phyloP scores from a whole-genome alignment of 2,113 vertebrate genomes.

The Perognathus longimembris region DNA sequence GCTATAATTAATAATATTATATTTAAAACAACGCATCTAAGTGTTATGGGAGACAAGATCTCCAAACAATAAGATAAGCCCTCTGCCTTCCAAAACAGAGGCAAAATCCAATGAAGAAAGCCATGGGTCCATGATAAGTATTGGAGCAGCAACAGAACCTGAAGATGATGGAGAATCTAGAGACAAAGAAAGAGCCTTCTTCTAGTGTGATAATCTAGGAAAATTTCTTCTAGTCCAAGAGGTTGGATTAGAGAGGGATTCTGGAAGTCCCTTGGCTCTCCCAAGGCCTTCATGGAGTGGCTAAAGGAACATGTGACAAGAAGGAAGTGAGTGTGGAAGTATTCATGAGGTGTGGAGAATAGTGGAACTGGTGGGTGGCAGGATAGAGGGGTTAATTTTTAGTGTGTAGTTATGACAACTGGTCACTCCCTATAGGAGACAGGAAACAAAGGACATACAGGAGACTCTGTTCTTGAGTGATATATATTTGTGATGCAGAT shows the following conservation, averaged over 20 bases:
- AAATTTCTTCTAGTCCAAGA: not conserved
- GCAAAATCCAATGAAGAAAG: slow-evolving; percentile 29
- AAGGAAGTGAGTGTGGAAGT: too few relatives aligned
- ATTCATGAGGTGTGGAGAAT: not conserved
- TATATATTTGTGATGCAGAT: not conserved
- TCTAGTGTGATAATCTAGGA: not conserved
- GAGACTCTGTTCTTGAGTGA: not conserved
- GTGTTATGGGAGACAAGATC: not conserved
- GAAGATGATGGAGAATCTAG: not conserved
- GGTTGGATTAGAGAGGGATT: not conserved
- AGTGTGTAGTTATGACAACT: not conserved
- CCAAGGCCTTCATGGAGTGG: not conserved
- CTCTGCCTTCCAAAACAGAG: not conserved
- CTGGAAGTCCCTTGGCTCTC: not conserved
- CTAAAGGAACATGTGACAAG: not conserved
- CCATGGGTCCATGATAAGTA: not conserved
- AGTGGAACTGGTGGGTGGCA: not conserved
- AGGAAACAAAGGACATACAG: not conserved
- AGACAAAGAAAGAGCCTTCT: not conserved
- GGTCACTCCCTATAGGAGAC: not conserved
- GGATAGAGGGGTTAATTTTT: not conserved
- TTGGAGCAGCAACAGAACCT: not conserved
- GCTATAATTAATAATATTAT: slow-evolving; percentile 1
- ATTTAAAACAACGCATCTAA: not conserved
- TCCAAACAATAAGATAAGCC: not conserved